A percentile compares a stretch with the other conserved stretches of the same genome.
Evolutionary conservation across 1,140 invertebrate genomes (phyloP).

Genomic region (Metaphire vulgaris): DNA sequence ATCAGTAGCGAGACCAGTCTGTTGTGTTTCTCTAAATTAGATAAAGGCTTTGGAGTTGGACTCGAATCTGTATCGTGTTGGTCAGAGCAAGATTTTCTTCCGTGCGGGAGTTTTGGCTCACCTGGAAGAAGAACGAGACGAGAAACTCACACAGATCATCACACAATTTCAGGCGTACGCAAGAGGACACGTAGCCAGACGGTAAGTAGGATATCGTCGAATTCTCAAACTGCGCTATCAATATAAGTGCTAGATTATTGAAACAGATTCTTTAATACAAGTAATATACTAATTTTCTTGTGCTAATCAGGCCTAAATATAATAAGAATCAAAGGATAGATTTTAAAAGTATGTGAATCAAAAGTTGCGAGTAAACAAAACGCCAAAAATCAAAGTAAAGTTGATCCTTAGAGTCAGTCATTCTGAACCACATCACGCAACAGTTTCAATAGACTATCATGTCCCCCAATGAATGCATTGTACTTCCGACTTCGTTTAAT

Average conservation of each 20-base stretch:
- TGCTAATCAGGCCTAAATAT: not conserved
- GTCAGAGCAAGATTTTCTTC: constrained; percentile 97
- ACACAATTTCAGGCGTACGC: constrained; percentile 95
- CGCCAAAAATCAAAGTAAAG: no score
- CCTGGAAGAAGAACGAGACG: constrained; percentile 95
- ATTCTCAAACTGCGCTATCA: not conserved
- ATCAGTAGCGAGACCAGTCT: no score
- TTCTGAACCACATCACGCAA: no score
- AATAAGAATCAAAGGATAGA: not conserved
- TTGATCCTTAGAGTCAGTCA: no score
- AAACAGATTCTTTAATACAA: not conserved
- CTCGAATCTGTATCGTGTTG: constrained; percentile 86
- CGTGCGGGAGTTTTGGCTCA: constrained; percentile 95
- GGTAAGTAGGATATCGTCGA: constrained; percentile 34
- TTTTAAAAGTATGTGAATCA: no score
- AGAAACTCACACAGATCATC: constrained; percentile 96
- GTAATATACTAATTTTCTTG: not conserved
- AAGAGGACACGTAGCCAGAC: constrained; percentile 82
- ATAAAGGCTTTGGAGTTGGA: constrained; percentile 91
- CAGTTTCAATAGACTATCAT: no score
- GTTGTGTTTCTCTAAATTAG: constrained; percentile 37
- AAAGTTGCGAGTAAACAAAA: no score
- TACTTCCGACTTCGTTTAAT: no score
- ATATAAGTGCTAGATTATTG: not conserved
- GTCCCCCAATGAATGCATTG: no score